A percentile compares a stretch with the other conserved stretches of the same genome.
These are phyloP conservation scores for Apantesis nais DNA, from an alignment of 2,888 invertebrate genomes.

Conservation along the genomic window DNA sequence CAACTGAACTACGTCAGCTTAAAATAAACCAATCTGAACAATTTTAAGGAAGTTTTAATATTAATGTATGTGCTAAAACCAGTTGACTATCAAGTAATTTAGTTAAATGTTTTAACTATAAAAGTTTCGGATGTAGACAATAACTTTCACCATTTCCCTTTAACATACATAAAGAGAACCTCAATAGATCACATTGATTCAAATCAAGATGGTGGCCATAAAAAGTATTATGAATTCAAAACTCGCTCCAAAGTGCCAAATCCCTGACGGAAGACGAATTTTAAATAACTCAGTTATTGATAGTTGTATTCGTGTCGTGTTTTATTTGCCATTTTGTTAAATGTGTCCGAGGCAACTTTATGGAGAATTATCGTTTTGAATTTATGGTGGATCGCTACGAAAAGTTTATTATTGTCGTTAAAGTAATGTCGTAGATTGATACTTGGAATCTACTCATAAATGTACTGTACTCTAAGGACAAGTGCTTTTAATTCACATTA, in stretches of 20 bases:
- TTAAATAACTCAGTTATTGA: conserved; percentile 75
- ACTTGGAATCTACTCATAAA: conserved; percentile 36
- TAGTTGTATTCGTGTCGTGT: conserved; percentile 66
- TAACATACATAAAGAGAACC: conserved; percentile 15
- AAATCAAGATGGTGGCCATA: conserved; percentile 63
- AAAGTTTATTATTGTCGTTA: conserved; percentile 44
- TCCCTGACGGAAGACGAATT: conserved; percentile 75
- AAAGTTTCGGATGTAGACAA: not conserved
- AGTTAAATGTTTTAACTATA: not conserved
- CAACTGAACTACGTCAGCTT: not conserved
- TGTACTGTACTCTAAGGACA: conserved; percentile 28
- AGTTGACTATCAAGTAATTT: not conserved
- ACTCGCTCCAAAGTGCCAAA: conserved; percentile 75
- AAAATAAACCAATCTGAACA: too few relatives aligned
- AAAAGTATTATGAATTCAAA: conserved; percentile 75
- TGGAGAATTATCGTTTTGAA: conserved; percentile 40
- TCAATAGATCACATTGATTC: conserved; percentile 55
- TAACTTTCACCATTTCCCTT: not conserved
- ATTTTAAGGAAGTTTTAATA: not conserved
- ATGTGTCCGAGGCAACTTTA: conserved; percentile 32
- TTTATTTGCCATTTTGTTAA: conserved; percentile 64
- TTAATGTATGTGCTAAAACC: not conserved
- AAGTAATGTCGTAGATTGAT: conserved; percentile 41
- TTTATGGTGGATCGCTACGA: conserved; percentile 38
- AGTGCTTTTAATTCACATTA: conserved; percentile 29